Base-by-base conservation (phyloP, 2,888 invertebrate species). In the Polyploca ridens region DNA sequence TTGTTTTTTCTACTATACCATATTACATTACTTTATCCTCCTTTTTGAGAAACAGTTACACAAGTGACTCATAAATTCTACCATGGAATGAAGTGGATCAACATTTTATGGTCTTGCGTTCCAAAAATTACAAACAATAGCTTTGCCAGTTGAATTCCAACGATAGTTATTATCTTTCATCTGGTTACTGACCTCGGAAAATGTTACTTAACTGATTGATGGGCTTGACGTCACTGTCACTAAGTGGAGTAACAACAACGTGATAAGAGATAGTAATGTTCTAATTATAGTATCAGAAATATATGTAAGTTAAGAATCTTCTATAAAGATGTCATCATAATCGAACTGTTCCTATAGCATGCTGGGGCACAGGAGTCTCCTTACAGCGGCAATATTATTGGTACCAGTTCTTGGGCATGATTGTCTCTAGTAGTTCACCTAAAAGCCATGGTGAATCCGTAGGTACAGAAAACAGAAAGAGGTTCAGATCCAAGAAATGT, bases 181-280 rank as follows among this genome's bases (percentile, higher is more conserved):
- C 46, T 49, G 49, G 49, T 49, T 49, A 49, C 49, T 49, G 49
- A 49, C 49, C 49, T 49, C 49, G 49, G n/a, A 49, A 49, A 49
- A 16, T 49, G 16, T 49, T 49, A 49, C 14, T 46, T 46, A 46
- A 46, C 46, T 46, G 46, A 46, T 46, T 46, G 46, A 46, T 46
- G 46, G 46, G 11, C 4, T n/a, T 46, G 46, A 46, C 49, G 49
- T 49, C 49, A 49, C 6, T 49, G 46, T 49, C 49, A 16, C 49
- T 49, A 49, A 16, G 16, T 49, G 3, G n/a, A 14, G 16, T 16
- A 13, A 49, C 16, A 49, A 16, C 49, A 49, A 38, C 1, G 16
- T 16, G 14, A 49, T 49, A 14, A 44, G 41, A 1, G 14, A 44
- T 14, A 14, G 44, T 44, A 44, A 44, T 44, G 14, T 14, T 44